A percentile compares a stretch with the other conserved stretches of the same genome.
These are phyloP conservation scores for Sminthopsis crassicaudata DNA, from an alignment of 2,113 vertebrate genomes.

Conservation along the genomic window DNA sequence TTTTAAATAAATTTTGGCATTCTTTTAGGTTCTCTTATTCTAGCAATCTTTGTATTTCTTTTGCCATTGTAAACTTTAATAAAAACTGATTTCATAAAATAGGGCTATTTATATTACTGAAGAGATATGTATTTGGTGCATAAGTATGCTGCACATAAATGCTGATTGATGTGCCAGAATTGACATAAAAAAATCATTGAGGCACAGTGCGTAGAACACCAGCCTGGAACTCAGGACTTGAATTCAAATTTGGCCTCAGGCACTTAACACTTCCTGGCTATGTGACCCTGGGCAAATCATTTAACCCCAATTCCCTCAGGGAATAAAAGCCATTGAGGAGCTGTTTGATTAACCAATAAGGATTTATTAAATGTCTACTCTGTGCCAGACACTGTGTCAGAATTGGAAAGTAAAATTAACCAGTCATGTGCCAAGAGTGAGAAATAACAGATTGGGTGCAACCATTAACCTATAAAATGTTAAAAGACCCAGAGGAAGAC, in stretches of 20 bases:
- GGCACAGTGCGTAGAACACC: neutral
- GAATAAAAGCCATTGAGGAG: too few species aligned
- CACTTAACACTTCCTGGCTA: too few species aligned
- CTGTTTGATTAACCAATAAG: neutral
- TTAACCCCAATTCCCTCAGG: too few species aligned
- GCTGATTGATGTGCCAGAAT: neutral
- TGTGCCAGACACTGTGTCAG: neutral
- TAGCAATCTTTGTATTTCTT: constrained; percentile 15
- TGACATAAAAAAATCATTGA: neutral
- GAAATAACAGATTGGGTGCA: neutral
- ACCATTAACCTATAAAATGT: neutral
- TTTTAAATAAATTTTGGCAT: neutral
- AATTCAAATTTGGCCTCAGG: too few species aligned
- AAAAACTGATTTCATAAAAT: neutral
- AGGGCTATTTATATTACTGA: neutral
- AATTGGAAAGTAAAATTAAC: neutral
- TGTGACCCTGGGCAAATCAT: too few species aligned
- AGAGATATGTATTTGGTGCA: neutral
- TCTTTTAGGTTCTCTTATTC: constrained; percentile 9
- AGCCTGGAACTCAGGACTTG: too few species aligned
- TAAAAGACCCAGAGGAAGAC: neutral
- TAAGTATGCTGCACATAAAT: neutral
- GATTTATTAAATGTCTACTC: neutral
- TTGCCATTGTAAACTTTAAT: constrained; percentile 14
- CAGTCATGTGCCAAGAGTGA: neutral